Evolutionary conservation across 1,140 invertebrate genomes (phyloP), one percentile per base, ranked within the genome.

Genomic region (Caenorhabditis inopinata): DNA sequence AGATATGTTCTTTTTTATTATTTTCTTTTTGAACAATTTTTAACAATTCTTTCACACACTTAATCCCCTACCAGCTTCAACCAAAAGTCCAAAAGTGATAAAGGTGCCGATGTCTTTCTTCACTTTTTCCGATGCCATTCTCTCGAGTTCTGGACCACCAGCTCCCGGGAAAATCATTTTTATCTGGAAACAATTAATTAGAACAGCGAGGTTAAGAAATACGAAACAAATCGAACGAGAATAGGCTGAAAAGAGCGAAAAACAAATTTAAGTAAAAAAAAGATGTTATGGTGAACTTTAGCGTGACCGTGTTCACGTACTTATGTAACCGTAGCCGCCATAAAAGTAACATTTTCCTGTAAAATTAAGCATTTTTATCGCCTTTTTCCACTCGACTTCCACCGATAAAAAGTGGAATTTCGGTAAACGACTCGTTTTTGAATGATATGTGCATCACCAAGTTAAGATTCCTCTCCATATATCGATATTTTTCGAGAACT

Each of bases 121-220:
- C 74, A 47, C 74, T 16, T 75, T 75, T 29, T 47, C 47, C 45
- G 74, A 75, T 6, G 74, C 74, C 45, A 75, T 75, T 75, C 38
- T 47, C 14, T 48, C 74, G 74, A 75, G 74, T 75, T 75, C 74
- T 47, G 74, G 74, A 29, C 74, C 74, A 18, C 74, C 74, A 27
- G 74, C 74, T 23, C 74, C 74, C 25, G 74, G 74, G 74, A 25
- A 75, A 14, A 75, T 47, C 74, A 75, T 75, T 48, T 75, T 32
- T 29, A 35, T n/a, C 18, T 53, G 49, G 25, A 53, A 53, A 53
- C n/a, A 53, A 53, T 7, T 23, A 47, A 18, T 38, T 68, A 38
- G n/a, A 21, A 16, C n/a, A 18, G 11, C 5, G 23, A 38, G 11
- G 2, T 42, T 29, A 9, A 12, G 21, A 38, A 68, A 38, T 29